Evolutionary conservation across 2,888 invertebrate genomes (phyloP).

Genomic region (Thumatha senex): DNA sequence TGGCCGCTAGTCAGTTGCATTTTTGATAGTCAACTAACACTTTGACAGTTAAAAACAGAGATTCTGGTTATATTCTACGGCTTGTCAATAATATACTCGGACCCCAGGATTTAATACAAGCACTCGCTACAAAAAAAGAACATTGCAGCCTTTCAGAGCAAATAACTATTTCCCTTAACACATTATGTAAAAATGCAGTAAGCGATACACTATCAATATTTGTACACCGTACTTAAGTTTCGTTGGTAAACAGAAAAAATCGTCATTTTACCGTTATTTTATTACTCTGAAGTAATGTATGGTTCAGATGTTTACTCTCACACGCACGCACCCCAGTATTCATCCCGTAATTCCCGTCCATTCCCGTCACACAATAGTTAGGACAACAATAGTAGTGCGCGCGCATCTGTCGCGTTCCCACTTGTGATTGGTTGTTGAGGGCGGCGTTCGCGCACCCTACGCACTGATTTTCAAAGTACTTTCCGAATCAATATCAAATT

Average conservation of each 20-base stretch:
- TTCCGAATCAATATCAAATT: constrained; percentile 70
- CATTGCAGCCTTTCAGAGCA: too few species aligned
- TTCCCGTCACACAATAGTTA: constrained; percentile 59
- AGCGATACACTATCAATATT: neutral
- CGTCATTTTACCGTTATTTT: constrained; percentile 47
- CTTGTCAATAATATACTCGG: too few species aligned
- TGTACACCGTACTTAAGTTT: constrained; percentile 1
- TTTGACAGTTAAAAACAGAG: too few species aligned
- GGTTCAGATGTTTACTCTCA: constrained; percentile 67
- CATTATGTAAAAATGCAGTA: too few species aligned
- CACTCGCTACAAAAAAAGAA: too few species aligned
- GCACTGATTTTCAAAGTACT: constrained; percentile 72
- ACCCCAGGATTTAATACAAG: too few species aligned
- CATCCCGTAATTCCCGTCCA: too few species aligned
- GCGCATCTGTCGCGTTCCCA: constrained; percentile 73
- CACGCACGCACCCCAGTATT: constrained; percentile 63
- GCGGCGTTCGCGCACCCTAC: constrained; percentile 59
- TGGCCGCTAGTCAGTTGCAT: too few species aligned
- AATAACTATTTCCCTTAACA: too few species aligned
- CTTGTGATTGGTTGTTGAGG: constrained; percentile 45
- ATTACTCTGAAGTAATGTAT: constrained; percentile 52
- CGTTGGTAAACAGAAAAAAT: constrained; percentile 29
- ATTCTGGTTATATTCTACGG: too few species aligned
- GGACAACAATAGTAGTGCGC: constrained; percentile 62
- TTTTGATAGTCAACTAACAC: too few species aligned